These are phyloP conservation scores for Corydoras sp. DNA, from an alignment of 2,113 vertebrate genomes.

Conservation along the genomic window DNA sequence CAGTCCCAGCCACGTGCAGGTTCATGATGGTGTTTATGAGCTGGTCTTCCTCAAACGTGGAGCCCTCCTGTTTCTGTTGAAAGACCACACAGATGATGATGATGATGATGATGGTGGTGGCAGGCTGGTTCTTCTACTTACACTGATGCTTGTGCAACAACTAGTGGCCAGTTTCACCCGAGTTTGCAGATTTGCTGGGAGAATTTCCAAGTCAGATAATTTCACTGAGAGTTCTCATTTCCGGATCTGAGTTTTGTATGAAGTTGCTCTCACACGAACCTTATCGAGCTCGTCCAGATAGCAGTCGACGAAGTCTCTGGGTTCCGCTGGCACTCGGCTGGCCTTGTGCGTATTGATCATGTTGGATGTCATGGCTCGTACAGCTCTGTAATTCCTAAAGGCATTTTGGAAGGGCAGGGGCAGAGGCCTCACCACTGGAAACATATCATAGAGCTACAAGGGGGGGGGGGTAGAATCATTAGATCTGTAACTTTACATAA, in stretches of 20 bases:
- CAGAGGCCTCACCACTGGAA: constrained; percentile 35
- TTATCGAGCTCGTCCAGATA: constrained; percentile 54
- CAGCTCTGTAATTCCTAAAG: constrained; percentile 15
- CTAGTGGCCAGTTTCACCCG: no score
- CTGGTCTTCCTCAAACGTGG: constrained; percentile 36
- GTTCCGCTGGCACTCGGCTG: constrained; percentile 39
- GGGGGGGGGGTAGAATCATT: no score
- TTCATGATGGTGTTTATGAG: constrained; percentile 31
- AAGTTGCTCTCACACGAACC: background rate
- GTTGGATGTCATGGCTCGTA: constrained; percentile 20
- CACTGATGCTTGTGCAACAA: no score
- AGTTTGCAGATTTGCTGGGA: no score
- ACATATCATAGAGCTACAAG: constrained; percentile 38
- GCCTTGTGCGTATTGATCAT: constrained; percentile 40
- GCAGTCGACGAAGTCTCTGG: constrained; percentile 47
- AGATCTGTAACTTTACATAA: no score
- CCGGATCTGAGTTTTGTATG: no score
- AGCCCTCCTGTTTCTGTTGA: constrained; percentile 18
- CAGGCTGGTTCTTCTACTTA: no score
- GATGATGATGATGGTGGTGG: no score
- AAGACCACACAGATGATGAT: background rate
- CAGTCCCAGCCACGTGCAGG: constrained; percentile 46
- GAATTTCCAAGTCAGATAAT: no score
- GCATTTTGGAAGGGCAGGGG: constrained; percentile 46
- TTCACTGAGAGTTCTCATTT: no score